Base-by-base conservation (phyloP, 2,888 invertebrate genomes). In the Tetragonula carbonaria region DNA sequence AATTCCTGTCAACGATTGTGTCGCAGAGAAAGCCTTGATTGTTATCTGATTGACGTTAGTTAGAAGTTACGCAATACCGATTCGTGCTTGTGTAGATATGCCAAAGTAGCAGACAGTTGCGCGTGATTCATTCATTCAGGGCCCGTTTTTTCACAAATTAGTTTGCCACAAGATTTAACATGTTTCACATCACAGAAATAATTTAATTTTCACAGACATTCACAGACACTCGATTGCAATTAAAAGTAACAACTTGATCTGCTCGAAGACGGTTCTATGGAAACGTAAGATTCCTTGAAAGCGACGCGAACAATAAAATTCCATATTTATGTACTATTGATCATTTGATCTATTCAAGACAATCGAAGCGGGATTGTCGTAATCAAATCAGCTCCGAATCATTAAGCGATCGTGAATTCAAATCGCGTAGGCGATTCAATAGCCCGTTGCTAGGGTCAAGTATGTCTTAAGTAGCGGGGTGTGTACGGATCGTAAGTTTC, bases 401-500 rank as follows among this genome's bases (percentile, higher is more conserved):
- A 16, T 76, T 70, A 62, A 76, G 51, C 62, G 62, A 76, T 51
- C 51, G 51, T 18, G 50, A 53, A 76, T 76, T 71, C 76, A 70
- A 71, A 71, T 71, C 51, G 53, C 53, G 55, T 55, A 38, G 63
- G 67, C 79, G 87, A 88, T 87, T 87, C 80, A 84, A 87, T 81
- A 85, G 85, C 86, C 33, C 33, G 87, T 87, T 53, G 84, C 71
- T 66, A 53, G 74, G 83, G 83, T 86, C 81, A 84, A 88, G 86
- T 78, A 87, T 86, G 86, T 71, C 80, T 89, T 88, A 88, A 89
- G 86, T 88, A 88, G 83, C 86, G 86, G 85, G 86, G 89, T 88
- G 90, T 90, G 90, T 88, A 89, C 86, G 86, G 88, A 80, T 78
- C 86, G 67, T 82, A 88, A 88, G 91, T 83, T 84, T 75, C 86